Evolutionary conservation across 1,140 invertebrate species (phyloP).

Genomic region (Cephus cinctus): DNA sequence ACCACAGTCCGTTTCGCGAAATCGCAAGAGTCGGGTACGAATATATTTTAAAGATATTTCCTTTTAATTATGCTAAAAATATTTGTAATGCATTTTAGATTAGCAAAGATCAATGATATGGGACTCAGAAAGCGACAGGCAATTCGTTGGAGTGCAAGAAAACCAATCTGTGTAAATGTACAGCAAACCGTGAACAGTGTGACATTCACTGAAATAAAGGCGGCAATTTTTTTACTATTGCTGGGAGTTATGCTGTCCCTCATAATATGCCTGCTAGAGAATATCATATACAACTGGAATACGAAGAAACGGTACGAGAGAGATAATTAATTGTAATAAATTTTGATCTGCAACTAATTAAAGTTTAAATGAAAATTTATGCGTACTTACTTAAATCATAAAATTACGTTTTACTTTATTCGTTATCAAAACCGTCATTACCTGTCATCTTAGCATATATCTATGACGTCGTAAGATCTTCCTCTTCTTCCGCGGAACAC

Average conservation of each 20-base stretch:
- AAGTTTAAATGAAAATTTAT: too few species aligned
- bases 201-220: constrained; percentile 29
- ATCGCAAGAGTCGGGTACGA: constrained; percentile 31
- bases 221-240: constrained; percentile 26
- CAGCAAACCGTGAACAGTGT: constrained; percentile 29
- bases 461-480: too few species aligned
- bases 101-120: constrained; percentile 27
- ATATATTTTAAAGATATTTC: too few species aligned
- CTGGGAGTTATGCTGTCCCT: constrained; percentile 18
- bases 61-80: neutral
- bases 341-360: too few species aligned
- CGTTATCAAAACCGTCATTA: too few species aligned
- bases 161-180: constrained; percentile 27
- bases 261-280: constrained; percentile 26
- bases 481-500: too few species aligned
- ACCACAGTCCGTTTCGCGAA: constrained; percentile 31
- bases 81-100: constrained; percentile 4
- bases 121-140: constrained; percentile 30
- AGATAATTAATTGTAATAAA: too few species aligned
- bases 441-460: too few species aligned
- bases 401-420: too few species aligned
- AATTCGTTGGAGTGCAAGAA: constrained; percentile 32
- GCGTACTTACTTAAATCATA: too few species aligned
- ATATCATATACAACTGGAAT: constrained; percentile 14
- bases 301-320: neutral